Percentiles rank a stretch among this genome's conserved stretches.
phyloP scores from a whole-genome alignment of 2,888 invertebrate genomes.

The Machimus rusticus region DNA sequence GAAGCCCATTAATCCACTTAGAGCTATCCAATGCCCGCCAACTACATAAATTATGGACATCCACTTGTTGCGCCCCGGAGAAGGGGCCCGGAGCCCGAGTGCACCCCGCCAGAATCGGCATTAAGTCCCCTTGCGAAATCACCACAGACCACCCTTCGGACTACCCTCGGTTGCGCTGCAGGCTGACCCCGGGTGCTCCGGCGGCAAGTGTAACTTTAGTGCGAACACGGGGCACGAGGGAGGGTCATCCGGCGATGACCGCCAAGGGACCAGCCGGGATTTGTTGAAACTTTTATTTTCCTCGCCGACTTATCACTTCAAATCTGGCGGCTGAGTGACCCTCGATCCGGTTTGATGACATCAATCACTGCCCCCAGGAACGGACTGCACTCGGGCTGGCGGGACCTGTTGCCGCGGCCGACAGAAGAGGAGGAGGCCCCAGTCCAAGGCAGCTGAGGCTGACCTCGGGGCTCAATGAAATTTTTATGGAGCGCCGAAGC shows the following conservation, averaged over 20 bases:
- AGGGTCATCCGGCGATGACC: constrained; percentile 13
- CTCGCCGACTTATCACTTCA: background rate
- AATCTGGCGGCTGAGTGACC: constrained; percentile 1
- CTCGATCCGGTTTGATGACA: constrained; percentile 23
- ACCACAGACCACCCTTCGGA: background rate
- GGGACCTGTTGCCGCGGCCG: background rate
- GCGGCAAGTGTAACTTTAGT: background rate
- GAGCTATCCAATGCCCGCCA: background rate
- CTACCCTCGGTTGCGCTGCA: background rate
- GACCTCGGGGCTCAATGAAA: background rate
- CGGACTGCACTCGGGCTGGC: background rate
- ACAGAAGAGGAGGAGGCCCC: background rate
- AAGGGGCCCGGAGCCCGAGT: background rate
- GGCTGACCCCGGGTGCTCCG: background rate
- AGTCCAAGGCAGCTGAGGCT: background rate
- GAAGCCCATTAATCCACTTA: constrained; percentile 18
- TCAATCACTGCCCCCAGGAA: background rate
- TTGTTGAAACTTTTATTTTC: constrained; percentile 7
- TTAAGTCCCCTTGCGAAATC: constrained; percentile 14
- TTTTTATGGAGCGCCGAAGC: background rate
- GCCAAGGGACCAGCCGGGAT: background rate
- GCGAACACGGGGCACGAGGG: background rate
- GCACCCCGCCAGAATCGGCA: background rate
- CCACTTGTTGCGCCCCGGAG: constrained; percentile 14
- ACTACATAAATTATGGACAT: constrained; percentile 30